Evolutionary conservation across 2,113 vertebrate species (phyloP), one percentile per base, ranked within the genome.

Genomic region (Hippopotamus amphibius): DNA sequence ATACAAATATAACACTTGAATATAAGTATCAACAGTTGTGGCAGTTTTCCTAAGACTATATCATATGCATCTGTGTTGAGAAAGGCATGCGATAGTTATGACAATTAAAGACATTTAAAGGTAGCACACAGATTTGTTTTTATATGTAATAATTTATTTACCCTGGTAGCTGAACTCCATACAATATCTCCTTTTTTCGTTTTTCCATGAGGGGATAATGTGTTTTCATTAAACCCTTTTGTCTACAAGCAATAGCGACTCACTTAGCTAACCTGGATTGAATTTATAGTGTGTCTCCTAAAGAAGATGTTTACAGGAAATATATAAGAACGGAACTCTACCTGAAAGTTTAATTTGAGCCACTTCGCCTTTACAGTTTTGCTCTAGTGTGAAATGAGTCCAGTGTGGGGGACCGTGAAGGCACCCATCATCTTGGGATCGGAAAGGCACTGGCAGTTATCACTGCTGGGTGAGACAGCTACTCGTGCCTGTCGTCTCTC

Each of bases 41-140:
- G 97, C 97, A 98, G 61, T 98, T 98, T 98, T 98, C 97, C 98
- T 98, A 89, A 98, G 96, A 98, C 96, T 98, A 3, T 95, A 98
- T 98, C 96, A 95, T 96, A 94, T 97, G 24, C 97, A 95, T 98
- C 98, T 98, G 98, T 98, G 98, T 98, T 97, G 87, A 97, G 83
- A 97, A 98, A 93, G 91, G 63, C 33, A 90, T 92, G 94, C 94
- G 98, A 93, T 98, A 98, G 98, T 98, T 98, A 98, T 16, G 46
- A 98, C 96, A 99, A 98, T 98, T 98, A 98, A 98, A 98, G 98
- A 97, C 98, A 98, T 97, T 98, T 97, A 96, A 98, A 98, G 98
- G 97, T 98, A 98, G 93, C 1, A 95, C 98, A 97, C 98, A 98
- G 98, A 98, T 98, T 98, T 98, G 98, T 98, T 98, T 99, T 97